Conservation (phyloP, 2,888 invertebrate genomes). For the Bhutanitis thaidina region DNA sequence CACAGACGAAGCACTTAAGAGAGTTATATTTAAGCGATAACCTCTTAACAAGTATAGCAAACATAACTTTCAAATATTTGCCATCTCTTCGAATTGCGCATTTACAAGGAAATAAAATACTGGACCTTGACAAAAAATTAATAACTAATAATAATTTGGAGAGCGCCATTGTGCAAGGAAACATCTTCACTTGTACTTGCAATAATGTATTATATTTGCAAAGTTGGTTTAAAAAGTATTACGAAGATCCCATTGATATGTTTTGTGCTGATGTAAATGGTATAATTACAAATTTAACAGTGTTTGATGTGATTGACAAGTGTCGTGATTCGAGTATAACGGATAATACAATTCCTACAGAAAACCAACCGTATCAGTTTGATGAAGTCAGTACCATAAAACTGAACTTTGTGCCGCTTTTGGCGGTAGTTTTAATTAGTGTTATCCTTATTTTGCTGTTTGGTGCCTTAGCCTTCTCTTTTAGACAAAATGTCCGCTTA, state of each 20-base stretch:
- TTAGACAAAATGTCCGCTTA: constrained; percentile 87
- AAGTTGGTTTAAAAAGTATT: constrained; percentile 83
- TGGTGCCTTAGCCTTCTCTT: constrained; percentile 86
- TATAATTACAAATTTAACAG: constrained; percentile 59
- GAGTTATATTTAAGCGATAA: constrained; percentile 91
- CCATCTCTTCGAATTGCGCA: constrained; percentile 84
- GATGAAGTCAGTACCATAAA: constrained; percentile 84
- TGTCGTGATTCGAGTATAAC: constrained; percentile 68
- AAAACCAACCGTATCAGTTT: constrained; percentile 80
- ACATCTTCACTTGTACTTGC: constrained; percentile 90
- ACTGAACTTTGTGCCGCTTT: constrained; percentile 84
- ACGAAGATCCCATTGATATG: constrained; percentile 83
- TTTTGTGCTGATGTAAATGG: constrained; percentile 80
- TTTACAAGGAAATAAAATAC: constrained; percentile 87
- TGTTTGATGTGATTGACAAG: constrained; percentile 70
- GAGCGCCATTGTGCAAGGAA: constrained; percentile 84
- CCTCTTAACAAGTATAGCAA: constrained; percentile 84
- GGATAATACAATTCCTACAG: constrained; percentile 78
- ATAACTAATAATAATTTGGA: constrained; percentile 81
- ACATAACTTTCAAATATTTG: constrained; percentile 87
- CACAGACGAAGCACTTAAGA: constrained; percentile 86
- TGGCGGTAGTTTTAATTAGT: constrained; percentile 86
- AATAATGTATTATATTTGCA: constrained; percentile 82
- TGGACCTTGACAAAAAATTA: constrained; percentile 84
- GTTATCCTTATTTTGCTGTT: constrained; percentile 85